Conservation (phyloP, 2,797 vertebrate species). For the Limnodromus scolopaceus region DNA sequence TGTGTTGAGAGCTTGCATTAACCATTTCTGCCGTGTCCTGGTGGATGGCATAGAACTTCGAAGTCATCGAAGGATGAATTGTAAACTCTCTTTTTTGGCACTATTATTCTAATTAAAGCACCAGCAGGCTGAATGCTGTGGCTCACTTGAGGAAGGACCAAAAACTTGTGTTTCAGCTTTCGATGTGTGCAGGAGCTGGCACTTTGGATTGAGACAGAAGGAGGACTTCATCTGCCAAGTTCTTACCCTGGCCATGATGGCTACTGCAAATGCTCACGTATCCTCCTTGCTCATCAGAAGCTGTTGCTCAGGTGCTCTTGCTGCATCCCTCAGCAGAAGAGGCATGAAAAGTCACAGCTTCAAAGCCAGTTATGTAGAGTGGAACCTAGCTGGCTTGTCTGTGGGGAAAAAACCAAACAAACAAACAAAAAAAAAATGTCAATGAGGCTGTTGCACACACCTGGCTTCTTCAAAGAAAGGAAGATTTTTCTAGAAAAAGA, state of each 20-base stretch:
- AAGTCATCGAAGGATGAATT: not conserved
- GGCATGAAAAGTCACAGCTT: not conserved
- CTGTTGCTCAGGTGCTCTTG: not conserved
- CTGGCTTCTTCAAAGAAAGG: not conserved
- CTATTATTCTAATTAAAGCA: not conserved
- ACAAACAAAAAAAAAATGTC: not conserved
- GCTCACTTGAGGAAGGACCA: not conserved
- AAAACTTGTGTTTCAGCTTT: not conserved
- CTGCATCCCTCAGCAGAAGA: not conserved
- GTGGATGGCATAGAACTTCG: not conserved
- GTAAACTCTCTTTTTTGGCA: not conserved
- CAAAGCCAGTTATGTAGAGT: not conserved
- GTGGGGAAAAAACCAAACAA: no score
- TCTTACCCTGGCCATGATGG: not conserved
- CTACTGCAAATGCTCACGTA: fast-evolving
- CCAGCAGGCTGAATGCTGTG: not conserved
- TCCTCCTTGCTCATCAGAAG: not conserved
- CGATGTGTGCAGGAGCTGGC: not conserved
- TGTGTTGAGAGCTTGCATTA: not conserved
- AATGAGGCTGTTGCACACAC: not conserved
- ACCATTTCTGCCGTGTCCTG: not conserved
- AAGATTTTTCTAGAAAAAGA: not conserved
- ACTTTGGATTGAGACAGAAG: not conserved
- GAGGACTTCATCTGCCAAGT: not conserved
- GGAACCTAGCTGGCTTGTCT: not conserved